These are phyloP conservation scores for Festucalex cinctus DNA, from an alignment of 2,113 vertebrate genomes.

Conservation along the genomic window DNA sequence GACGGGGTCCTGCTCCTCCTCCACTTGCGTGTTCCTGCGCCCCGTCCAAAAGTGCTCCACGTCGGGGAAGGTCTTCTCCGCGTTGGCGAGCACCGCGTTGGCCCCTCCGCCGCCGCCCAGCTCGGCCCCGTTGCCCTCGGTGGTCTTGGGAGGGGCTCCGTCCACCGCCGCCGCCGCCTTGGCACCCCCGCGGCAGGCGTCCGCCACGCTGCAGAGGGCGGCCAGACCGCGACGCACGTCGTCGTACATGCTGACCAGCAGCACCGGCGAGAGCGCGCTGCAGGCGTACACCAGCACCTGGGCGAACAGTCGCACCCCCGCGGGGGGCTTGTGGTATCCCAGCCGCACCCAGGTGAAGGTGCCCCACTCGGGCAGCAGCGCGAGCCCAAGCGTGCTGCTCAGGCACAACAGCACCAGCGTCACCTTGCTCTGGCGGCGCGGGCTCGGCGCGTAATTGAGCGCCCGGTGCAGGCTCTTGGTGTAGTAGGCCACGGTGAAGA, in stretches of 20 bases:
- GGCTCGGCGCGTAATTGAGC: conserved; percentile 52
- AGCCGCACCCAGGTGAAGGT: conserved; percentile 73
- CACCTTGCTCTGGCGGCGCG: conserved; percentile 53
- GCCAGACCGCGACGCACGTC: conserved; percentile 70
- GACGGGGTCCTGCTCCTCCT: conserved; percentile 71
- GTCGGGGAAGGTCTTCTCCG: conserved; percentile 65
- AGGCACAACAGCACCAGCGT: conserved; percentile 67
- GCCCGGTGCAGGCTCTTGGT: conserved; percentile 61
- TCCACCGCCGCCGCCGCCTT: conserved; percentile 16
- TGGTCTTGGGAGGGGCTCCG: conserved; percentile 23
- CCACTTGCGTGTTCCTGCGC: conserved; percentile 66
- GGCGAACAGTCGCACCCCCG: conserved; percentile 58
- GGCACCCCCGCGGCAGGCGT: conserved; percentile 50
- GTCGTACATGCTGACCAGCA: conserved; percentile 68
- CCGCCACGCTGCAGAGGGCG: conserved; percentile 41
- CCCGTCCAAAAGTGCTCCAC: conserved; percentile 80
- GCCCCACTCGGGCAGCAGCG: conserved; percentile 76
- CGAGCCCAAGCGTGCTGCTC: conserved; percentile 65
- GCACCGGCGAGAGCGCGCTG: conserved; percentile 65
- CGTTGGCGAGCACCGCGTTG: conserved; percentile 33
- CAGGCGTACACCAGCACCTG: conserved; percentile 71
- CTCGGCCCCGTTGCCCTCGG: conserved; percentile 58
- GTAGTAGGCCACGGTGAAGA: conserved; percentile 66
- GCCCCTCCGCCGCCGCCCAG: conserved; percentile 12
- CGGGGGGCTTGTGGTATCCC: conserved; percentile 57